Conservation (phyloP, 2,797 vertebrate species). For the Kryptolebias ocellatus region DNA sequence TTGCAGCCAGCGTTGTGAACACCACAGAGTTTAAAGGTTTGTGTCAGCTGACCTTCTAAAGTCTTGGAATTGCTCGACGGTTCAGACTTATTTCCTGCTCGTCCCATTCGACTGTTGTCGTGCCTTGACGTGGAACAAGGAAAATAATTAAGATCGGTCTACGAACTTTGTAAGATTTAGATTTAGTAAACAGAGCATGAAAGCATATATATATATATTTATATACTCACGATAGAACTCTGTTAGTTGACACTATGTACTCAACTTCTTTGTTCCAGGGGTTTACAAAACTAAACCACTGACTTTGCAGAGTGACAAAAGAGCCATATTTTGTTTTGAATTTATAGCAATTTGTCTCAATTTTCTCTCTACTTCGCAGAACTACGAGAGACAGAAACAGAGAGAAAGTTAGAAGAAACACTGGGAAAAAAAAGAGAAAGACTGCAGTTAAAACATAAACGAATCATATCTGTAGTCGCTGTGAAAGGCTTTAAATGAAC, state of each 20-base stretch:
- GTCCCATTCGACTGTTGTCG: slow-evolving; percentile 67
- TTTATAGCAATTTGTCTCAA: slow-evolving; percentile 93
- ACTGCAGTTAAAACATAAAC: background rate
- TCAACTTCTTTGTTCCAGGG: slow-evolving; percentile 99
- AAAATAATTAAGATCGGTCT: background rate
- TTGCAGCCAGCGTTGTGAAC: too few relatives aligned
- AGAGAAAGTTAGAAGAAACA: slow-evolving; percentile 6
- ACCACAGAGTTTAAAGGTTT: background rate
- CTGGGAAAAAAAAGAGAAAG: background rate
- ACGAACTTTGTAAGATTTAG: background rate
- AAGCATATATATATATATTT: slow-evolving; percentile 56
- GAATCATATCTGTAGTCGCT: background rate
- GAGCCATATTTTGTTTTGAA: slow-evolving; percentile 94
- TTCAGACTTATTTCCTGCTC: slow-evolving; percentile 72
- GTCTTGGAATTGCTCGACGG: slow-evolving; percentile 74
- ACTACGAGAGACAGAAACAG: slow-evolving; percentile 75
- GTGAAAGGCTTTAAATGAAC: background rate
- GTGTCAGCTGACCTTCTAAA: slow-evolving; percentile 72
- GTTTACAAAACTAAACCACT: slow-evolving; percentile 98
- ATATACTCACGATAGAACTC: slow-evolving; percentile 93
- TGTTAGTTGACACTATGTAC: slow-evolving; percentile 96
- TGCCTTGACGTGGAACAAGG: slow-evolving; percentile 40
- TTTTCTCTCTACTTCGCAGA: slow-evolving; percentile 93
- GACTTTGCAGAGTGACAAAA: slow-evolving; percentile 92
- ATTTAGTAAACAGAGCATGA: background rate